These are phyloP conservation scores for Cryptus armator DNA, from an alignment of 2,888 invertebrate species.

Conservation along the genomic window DNA sequence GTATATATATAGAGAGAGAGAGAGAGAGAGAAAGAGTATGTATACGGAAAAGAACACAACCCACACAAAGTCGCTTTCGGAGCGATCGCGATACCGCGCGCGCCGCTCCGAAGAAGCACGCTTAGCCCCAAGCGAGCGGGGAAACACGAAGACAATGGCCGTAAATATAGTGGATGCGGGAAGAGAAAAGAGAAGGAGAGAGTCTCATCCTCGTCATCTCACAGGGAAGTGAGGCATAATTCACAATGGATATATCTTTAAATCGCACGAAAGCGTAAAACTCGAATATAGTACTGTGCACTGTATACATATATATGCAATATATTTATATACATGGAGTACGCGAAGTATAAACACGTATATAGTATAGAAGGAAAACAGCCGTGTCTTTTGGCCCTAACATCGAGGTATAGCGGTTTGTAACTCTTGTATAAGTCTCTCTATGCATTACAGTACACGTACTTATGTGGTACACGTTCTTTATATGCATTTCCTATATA, in stretches of 20 bases:
- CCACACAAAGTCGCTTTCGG: constrained; percentile 76
- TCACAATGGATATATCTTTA: constrained; percentile 81
- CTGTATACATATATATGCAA: constrained; percentile 3
- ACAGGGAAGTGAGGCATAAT: constrained; percentile 79
- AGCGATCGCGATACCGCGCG: constrained; percentile 76
- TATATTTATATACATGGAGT: neutral
- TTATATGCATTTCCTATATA: constrained; percentile 21
- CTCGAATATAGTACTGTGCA: constrained; percentile 68
- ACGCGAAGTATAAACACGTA: constrained; percentile 27
- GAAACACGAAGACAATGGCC: constrained; percentile 79
- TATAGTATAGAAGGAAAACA: constrained; percentile 46
- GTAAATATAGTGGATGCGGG: constrained; percentile 81
- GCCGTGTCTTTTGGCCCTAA: constrained; percentile 51
- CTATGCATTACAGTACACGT: constrained; percentile 62
- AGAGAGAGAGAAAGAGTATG: constrained; percentile 24
- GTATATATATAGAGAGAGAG: constrained; percentile 13
- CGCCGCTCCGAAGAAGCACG: constrained; percentile 41
- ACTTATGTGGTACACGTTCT: constrained; percentile 54
- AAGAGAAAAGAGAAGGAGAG: constrained; percentile 51
- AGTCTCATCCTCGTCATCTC: constrained; percentile 76
- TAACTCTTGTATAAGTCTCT: constrained; percentile 63
- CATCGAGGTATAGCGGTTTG: constrained; percentile 60
- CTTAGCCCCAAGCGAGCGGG: constrained; percentile 74
- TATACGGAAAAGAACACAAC: constrained; percentile 71
- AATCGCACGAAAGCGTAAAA: constrained; percentile 82